Base-by-base conservation (phyloP, 2,797 vertebrate genomes). In the Hippoglossus hippoglossus region DNA sequence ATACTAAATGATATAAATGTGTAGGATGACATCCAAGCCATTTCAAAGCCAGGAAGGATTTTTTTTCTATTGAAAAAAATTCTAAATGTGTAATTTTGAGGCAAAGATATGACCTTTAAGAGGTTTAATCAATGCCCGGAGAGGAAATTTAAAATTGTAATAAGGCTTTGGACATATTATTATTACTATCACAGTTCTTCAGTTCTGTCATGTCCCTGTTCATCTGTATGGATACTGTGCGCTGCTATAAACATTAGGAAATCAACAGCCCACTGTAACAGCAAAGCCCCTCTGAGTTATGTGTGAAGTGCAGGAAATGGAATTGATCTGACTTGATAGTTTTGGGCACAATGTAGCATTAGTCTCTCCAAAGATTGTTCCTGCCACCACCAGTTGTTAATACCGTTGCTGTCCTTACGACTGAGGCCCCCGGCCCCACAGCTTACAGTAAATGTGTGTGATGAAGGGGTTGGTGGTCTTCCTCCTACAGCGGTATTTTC, bases 371-470 rank as follows among this genome's bases (percentile, higher is more conserved):
- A 64, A 34, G 46, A 49, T 62, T 41, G 49, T 65, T 51, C 22
- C 47, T 62, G 67, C 74, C 57, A 55, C 60, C 68, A 18, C 28
- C 47, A 67, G 68, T 62, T 75, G 61, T 55, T 75, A 2, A 4
- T 66, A 19, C 51, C 24, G 59, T 57, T 56, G 54, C 36, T 66
- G 22, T 41, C 21, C 46, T 44, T 25, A 9, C 24, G 50, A 36
- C 49, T 15, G 16, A 26, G 50, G 25, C 36, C 58, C 31, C 16
- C 6, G 49, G 28, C 47, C 36, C 19, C 49, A 13, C 50, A 50
- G 36, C 59, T 31, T 26, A 47, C 2, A 34, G 26, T 51, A 15
- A 53, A 46, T 26, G 26, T 71, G 57, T 49, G 24, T 11, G 19
- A 12, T 58, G n/a, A 50, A 25, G 26, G 65, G 6, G 57, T 13